Conservation (phyloP, 2,797 vertebrate species). For the Taeniopygia guttata region DNA sequence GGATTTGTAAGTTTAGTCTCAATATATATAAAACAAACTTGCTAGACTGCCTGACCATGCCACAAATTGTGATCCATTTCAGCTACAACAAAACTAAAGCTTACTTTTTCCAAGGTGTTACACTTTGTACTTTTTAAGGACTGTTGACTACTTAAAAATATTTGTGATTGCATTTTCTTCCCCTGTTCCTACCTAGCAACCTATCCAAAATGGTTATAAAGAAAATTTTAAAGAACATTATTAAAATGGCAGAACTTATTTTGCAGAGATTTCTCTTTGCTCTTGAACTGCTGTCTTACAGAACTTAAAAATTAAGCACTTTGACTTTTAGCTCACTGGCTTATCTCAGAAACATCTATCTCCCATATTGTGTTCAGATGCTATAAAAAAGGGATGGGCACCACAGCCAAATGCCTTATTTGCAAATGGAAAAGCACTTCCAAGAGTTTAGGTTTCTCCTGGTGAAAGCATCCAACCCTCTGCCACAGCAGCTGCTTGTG, state of each 20-base stretch:
- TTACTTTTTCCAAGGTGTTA: not conserved
- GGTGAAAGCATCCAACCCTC: not conserved
- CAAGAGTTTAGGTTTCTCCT: not conserved
- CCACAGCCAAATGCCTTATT: not conserved
- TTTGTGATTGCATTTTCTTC: not conserved
- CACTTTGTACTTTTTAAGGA: not conserved
- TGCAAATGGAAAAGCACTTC: not conserved
- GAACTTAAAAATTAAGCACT: constrained; percentile 11
- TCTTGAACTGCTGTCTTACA: not conserved
- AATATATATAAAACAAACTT: not conserved
- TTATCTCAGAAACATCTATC: constrained; percentile 49
- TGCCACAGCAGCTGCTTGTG: not conserved
- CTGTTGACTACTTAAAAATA: not conserved
- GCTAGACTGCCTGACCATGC: not conserved
- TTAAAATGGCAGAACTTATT: not conserved
- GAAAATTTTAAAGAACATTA: not conserved
- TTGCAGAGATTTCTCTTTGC: not conserved
- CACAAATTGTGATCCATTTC: not conserved
- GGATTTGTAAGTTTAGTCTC: not conserved
- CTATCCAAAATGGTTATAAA: not conserved
- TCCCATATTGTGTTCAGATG: not conserved
- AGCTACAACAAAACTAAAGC: not conserved
- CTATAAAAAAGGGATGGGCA: constrained; percentile 40
- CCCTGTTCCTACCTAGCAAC: not conserved
- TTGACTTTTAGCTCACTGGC: constrained; percentile 1